Percentiles rank a stretch among this genome's conserved stretches.
Conservation (phyloP, 1,140 invertebrate species). For the Pteromalus puparum region DNA sequence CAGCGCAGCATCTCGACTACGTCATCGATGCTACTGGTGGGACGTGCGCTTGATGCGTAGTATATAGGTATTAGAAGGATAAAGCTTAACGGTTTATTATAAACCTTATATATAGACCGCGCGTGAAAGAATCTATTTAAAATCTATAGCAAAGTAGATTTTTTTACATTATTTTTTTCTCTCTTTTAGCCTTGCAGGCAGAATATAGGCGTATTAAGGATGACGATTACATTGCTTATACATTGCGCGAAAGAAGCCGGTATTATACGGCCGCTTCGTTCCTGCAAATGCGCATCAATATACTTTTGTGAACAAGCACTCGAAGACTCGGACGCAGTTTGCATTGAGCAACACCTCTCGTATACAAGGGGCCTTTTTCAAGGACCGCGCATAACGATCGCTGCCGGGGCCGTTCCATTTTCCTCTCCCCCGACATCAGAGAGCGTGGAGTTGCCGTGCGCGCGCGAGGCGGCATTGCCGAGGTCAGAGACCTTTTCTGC, state of each 20-base stretch:
- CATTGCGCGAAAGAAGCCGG: constrained; percentile 4
- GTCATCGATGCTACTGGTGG: background rate
- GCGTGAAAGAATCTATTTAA: no score
- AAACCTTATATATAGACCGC: no score
- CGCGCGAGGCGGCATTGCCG: constrained; percentile 62
- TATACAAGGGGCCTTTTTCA: constrained; percentile 15
- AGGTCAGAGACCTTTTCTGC: constrained; percentile 73
- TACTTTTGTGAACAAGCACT: background rate
- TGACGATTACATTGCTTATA: background rate
- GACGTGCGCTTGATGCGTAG: background rate
- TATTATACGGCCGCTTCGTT: background rate
- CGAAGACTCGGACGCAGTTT: no score
- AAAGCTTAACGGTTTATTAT: no score
- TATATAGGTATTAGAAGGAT: no score
- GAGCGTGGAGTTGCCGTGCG: constrained; percentile 50
- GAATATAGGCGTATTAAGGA: background rate
- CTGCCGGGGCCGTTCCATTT: background rate
- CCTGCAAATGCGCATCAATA: background rate
- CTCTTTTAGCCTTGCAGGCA: background rate
- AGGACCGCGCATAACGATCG: constrained; percentile 23
- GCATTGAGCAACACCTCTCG: constrained; percentile 25
- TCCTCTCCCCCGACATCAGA: constrained; percentile 23
- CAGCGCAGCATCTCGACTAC: background rate
- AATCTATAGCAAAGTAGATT: no score
- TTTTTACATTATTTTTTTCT: no score